Evolutionary conservation across 2,888 invertebrate species (phyloP).

Genomic region (Hirtodrosophila cameraria): DNA sequence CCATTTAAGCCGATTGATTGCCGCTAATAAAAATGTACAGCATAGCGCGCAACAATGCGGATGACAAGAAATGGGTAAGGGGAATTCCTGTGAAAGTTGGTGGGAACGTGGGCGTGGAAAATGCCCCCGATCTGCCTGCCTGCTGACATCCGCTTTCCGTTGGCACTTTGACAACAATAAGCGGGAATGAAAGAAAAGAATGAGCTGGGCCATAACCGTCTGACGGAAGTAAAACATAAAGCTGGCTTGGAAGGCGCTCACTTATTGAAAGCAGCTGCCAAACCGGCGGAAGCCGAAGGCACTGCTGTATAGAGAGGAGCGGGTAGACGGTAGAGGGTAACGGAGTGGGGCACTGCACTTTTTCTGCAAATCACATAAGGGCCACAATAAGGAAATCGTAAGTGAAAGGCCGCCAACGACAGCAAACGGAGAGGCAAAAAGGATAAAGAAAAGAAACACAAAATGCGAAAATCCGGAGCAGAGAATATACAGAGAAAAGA

Average conservation of each 20-base stretch:
- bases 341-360: conserved; percentile 41
- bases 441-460: conserved; percentile 7
- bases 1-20: conserved; percentile 68
- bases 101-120: not conserved
- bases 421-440: conserved; percentile 9
- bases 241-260: conserved; percentile 14
- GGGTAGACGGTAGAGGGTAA: not conserved
- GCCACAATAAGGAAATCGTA: conserved; percentile 76
- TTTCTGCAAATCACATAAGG: conserved; percentile 65
- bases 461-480: not conserved
- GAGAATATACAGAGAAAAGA: not conserved
- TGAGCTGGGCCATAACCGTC: conserved; percentile 35
- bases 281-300: conserved; percentile 29
- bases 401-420: conserved; percentile 56
- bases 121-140: conserved; percentile 5
- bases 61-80: conserved; percentile 4
- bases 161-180: conserved; percentile 66
- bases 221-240: conserved; percentile 47
- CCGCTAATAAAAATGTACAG: conserved; percentile 72
- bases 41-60: conserved; percentile 66
- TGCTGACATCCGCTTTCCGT: conserved; percentile 59
- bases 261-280: conserved; percentile 47
- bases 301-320: not conserved
- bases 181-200: conserved; percentile 8
- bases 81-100: not conserved